Evolutionary conservation across 2,797 vertebrate species (phyloP), one percentile per base, ranked within the genome.

Genomic region (Premnoplex brunnescens): DNA sequence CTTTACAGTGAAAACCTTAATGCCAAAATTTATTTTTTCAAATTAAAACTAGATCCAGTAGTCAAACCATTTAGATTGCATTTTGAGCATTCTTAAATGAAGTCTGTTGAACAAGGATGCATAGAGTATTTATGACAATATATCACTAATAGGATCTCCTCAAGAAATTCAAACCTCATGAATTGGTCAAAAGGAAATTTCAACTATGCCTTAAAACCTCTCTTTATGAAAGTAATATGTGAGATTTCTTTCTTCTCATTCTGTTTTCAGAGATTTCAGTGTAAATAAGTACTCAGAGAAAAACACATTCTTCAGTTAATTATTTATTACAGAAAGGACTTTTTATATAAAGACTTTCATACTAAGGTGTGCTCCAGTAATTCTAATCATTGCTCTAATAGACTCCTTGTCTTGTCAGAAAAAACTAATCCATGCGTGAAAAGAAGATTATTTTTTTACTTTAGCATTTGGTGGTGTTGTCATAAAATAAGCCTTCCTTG

Each of bases 21-120:
- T 41, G 44, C 46, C 74, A 89, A 93, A 97, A 82, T 85, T 51
- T 79, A 83, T 30, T 74, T 89, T 85, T 85, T 51, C 72, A 95
- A 93, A 91, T 94, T 95, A 91, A 94, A 97, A 77, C 54, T 75
- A 68, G 58, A 93, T 66, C n/a, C 80, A 51, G 46, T 58, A 83
- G 54, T 64, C 62, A 64, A 68, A 81, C 46, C 77, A 68, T n/a
- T 72, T 41, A 67, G 75, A 85, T 43, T 91, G 48, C 44, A 36
- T 74, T 92, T 80, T 76, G 67, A 91, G 54, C 16, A 13, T 69
- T 39, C 36, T 74, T 66, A 56, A 95, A 63, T 19, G 23, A 92
- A 73, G 74, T 26, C 37, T 84, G 59, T 49, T 76, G 24, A 93
- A 44, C 36, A 82, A 76, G 37, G 55, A 60, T n/a, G 27, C 43